Base-by-base conservation (phyloP, 2,113 vertebrate genomes). In the Mesembrinibis cayennensis region DNA sequence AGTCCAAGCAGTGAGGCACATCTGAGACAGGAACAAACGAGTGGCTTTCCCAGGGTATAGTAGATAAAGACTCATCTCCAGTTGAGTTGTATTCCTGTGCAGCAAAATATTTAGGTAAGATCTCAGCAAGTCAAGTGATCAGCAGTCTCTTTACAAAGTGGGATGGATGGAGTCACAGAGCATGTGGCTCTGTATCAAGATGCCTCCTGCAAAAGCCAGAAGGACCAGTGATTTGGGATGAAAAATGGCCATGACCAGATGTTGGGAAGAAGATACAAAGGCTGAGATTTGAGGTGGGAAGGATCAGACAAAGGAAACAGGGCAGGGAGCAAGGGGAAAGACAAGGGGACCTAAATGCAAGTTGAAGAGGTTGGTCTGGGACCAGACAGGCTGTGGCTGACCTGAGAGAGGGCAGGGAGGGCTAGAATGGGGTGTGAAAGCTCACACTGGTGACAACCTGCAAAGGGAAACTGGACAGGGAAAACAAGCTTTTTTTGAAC, bases 121-220 rank as follows among this genome's bases (percentile, higher is more conserved):
- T 63, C 44, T 58, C 62, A 82, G 45, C 26, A 50, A 78, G 38
- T 23, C 53, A 58, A 88, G 16, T 13, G 23, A 59, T 10, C 15
- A 34, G 38, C 45, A 47, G 38, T 55, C 53, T 79, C 16, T 76
- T 58, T 53, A 53, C 78, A n/a, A 85, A 73, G 19, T 9, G 22
- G 11, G 40, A 62, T 65, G 30, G 45, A 50, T n/a, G 36, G 34
- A 81, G 38, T 71, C 88, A 78, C 29, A 26, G 26, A 77, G 17
- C 0, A 0, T 42, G 16, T 1, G 0, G 19, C 11, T 84, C 42
- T 82, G 47, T 44, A 50, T 13, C 47, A 76, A 63, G 40, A 78
- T 13, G 27, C 25, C 38, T 87, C 42, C 61, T 47, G 66, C 34
- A 49, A 90, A 93, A 90, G 29, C 55, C 63, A 34, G 32, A 89